Conservation (phyloP, 2,113 vertebrate genomes). For the Toxotes jaculatrix region DNA sequence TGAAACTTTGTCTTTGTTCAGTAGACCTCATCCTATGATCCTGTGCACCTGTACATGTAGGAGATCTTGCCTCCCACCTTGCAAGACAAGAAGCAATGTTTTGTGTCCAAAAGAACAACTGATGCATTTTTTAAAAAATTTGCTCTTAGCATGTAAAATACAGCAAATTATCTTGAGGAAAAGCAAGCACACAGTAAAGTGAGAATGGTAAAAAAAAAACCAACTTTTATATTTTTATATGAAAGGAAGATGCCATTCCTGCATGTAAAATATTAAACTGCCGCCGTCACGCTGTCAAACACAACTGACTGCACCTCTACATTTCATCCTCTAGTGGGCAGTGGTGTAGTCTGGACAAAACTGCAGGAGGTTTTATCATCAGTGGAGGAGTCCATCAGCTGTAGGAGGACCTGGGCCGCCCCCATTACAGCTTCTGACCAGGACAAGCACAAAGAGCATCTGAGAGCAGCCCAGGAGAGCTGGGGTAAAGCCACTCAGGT, state of each 20-base stretch:
- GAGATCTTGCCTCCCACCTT: not conserved
- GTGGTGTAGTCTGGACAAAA: conserved; percentile 79
- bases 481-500: conserved; percentile 80
- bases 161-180: not conserved
- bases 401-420: conserved; percentile 78
- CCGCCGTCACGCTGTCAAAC: not conserved
- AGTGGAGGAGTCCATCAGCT: conserved; percentile 86
- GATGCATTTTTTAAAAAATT: not conserved
- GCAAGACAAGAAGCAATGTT: not conserved
- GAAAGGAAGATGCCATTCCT: not conserved
- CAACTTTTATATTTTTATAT: not conserved
- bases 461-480: conserved; percentile 80
- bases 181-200: not conserved
- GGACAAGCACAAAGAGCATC: conserved; percentile 52
- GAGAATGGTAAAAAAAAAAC: not conserved
- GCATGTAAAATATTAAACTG: not conserved
- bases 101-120: not conserved
- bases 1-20: not conserved
- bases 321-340: conserved; percentile 45
- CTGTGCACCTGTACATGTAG: not conserved
- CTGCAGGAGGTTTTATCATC: conserved; percentile 87
- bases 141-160: not conserved
- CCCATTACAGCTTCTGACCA: conserved; percentile 68
- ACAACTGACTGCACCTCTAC: conserved; percentile 6
- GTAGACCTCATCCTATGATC: not conserved